These are phyloP conservation scores for Bedellia somnulentella DNA, from an alignment of 2,888 invertebrate genomes.

Conservation along the genomic window DNA sequence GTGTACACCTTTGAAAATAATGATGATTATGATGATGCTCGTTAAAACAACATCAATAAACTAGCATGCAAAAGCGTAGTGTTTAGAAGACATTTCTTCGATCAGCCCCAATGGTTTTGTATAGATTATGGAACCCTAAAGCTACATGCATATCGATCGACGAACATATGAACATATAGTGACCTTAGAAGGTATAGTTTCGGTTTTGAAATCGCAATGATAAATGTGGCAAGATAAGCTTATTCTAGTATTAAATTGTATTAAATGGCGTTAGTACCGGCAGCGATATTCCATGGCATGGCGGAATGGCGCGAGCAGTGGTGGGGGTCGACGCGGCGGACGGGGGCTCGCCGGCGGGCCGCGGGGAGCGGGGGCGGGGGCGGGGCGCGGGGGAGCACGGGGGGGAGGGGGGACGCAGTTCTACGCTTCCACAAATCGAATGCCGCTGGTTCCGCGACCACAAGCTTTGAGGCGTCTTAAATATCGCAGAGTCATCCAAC, in stretches of 20 bases:
- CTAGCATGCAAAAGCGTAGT: too few species aligned
- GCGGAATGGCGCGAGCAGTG: slow-evolving; percentile 52
- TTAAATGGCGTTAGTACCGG: slow-evolving; percentile 64
- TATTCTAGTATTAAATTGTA: slow-evolving; percentile 40
- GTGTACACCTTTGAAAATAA: too few species aligned
- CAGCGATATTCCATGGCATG: slow-evolving; percentile 58
- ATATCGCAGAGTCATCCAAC: slow-evolving; percentile 37
- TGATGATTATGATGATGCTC: too few species aligned
- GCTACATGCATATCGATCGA: too few species aligned
- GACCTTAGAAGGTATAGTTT: too few species aligned
- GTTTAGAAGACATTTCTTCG: too few species aligned
- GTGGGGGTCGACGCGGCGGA: slow-evolving; percentile 39
- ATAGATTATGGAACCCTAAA: too few species aligned
- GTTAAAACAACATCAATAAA: too few species aligned
- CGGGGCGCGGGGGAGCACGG: slow-evolving; percentile 11
- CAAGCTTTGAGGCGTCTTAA: slow-evolving; percentile 45
- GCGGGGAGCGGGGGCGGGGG: slow-evolving; percentile 19
- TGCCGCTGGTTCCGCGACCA: slow-evolving; percentile 38
- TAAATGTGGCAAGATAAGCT: slow-evolving; percentile 32
- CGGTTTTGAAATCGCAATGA: too few species aligned
- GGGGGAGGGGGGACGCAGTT: slow-evolving; percentile 12
- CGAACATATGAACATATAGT: too few species aligned
- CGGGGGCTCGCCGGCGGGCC: slow-evolving; percentile 35
- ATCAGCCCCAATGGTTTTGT: too few species aligned
- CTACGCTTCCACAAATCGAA: slow-evolving; percentile 31